Percentiles rank a stretch among this genome's conserved stretches.
Conservation (phyloP, 2,113 vertebrate species). For the Thunnus maccoyii region DNA sequence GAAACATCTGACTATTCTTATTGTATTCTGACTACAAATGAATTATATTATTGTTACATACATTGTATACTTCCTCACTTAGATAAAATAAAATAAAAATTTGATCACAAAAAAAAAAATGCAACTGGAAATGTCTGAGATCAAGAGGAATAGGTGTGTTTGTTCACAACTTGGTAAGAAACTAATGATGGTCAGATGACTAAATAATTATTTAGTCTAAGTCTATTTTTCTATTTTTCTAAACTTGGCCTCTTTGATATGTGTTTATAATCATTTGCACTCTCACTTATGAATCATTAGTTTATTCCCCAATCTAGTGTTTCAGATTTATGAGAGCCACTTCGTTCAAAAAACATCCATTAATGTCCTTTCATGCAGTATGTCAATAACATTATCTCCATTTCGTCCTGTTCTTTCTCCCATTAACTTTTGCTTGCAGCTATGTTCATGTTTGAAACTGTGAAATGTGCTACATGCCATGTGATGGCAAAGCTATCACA, state of each 20-base stretch:
- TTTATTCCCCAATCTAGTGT: no score
- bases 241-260: not conserved
- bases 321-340: not conserved
- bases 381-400: not conserved
- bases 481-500: constrained; percentile 33
- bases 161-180: not conserved
- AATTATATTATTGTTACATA: no score
- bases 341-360: no score
- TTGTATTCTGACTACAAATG: no score
- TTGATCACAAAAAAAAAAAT: no score
- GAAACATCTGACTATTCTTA: no score
- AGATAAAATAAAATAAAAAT: no score
- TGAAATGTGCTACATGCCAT: constrained; percentile 17
- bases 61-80: no score
- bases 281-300: not conserved
- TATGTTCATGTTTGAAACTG: constrained; percentile 11
- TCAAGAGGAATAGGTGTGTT: no score
- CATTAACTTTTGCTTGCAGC: not conserved
- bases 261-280: not conserved
- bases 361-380: not conserved
- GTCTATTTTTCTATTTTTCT: not conserved
- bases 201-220: no score
- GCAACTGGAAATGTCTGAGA: no score
- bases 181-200: not conserved
- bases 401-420: not conserved